A percentile compares a stretch with the other conserved stretches of the same genome.
These are phyloP conservation scores for Conops quadrifasciatus DNA, from an alignment of 2,888 invertebrate species.

Conservation along the genomic window DNA sequence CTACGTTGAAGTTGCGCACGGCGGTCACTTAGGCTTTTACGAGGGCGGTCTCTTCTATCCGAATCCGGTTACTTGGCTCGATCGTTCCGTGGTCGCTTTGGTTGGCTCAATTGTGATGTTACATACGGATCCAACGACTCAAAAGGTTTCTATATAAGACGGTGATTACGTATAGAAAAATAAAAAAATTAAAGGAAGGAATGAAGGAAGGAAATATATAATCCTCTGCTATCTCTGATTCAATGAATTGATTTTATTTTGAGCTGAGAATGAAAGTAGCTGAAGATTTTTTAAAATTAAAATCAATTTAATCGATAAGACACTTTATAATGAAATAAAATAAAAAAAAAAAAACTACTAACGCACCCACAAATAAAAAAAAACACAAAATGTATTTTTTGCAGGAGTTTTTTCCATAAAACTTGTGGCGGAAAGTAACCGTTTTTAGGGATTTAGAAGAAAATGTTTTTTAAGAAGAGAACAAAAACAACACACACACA, in stretches of 20 bases:
- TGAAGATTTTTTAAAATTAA: conserved; percentile 8
- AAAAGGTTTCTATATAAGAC: conserved; percentile 46
- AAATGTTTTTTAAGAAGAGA: no score
- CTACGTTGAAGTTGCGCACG: conserved; percentile 86
- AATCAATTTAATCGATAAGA: conserved; percentile 12
- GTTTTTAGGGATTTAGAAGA: no score
- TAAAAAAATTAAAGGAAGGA: neutral
- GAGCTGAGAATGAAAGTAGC: neutral
- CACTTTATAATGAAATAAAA: conserved; percentile 15
- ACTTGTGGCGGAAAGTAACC: conserved; percentile 9
- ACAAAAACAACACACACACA: conserved; percentile 23
- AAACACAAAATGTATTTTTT: neutral
- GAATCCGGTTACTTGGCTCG: conserved; percentile 91
- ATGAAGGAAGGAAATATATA: no score
- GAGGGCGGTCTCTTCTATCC: conserved; percentile 90
- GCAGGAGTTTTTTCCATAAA: neutral
- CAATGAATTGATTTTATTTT: no score
- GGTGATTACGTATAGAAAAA: conserved; percentile 10
- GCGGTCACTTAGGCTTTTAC: conserved; percentile 94
- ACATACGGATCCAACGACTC: conserved; percentile 51
- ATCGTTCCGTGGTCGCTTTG: conserved; percentile 84
- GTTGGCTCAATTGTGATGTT: conserved; percentile 74
- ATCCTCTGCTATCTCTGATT: no score
- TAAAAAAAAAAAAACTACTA: neutral
- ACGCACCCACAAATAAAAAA: no score